Percentiles rank a stretch among this genome's conserved stretches.
phyloP scores from a whole-genome alignment of 2,113 vertebrate species.

The Miniopterus natalensis region DNA sequence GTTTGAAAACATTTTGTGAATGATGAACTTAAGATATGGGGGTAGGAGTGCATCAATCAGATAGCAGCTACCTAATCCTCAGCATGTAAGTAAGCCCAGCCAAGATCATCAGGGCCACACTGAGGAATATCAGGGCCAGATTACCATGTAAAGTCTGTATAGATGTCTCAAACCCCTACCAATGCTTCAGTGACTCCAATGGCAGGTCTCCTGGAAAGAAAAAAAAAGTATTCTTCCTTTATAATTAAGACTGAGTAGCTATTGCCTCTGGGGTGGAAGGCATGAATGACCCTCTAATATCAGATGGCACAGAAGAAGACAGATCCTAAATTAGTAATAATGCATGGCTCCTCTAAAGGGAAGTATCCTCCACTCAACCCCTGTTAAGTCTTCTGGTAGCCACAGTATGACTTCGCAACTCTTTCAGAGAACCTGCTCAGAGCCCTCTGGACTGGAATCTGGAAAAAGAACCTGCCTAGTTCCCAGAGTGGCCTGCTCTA shows the following conservation, averaged over 20 bases:
- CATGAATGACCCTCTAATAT: background rate
- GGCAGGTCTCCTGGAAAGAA: background rate
- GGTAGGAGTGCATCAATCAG: background rate
- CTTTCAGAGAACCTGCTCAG: background rate
- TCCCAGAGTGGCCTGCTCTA: background rate
- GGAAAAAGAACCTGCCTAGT: background rate
- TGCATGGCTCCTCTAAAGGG: conserved; percentile 38
- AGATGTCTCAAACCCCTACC: background rate
- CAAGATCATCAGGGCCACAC: background rate
- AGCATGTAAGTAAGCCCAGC: background rate
- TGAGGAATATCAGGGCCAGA: background rate
- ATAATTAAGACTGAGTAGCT: background rate
- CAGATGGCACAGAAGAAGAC: background rate
- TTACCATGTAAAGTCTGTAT: background rate
- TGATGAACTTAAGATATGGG: background rate
- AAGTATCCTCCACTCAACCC: background rate
- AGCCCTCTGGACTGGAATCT: background rate
- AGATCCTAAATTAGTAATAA: background rate
- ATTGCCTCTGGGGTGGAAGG: background rate
- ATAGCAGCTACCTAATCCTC: background rate
- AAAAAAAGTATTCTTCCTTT: background rate
- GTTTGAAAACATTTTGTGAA: background rate
- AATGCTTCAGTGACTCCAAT: background rate
- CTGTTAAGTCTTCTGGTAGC: background rate
- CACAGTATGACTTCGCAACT: background rate